Percentiles rank a stretch among this genome's conserved stretches.
These are phyloP conservation scores for Podiceps cristatus DNA, from an alignment of 2,113 vertebrate species.

Conservation along the genomic window DNA sequence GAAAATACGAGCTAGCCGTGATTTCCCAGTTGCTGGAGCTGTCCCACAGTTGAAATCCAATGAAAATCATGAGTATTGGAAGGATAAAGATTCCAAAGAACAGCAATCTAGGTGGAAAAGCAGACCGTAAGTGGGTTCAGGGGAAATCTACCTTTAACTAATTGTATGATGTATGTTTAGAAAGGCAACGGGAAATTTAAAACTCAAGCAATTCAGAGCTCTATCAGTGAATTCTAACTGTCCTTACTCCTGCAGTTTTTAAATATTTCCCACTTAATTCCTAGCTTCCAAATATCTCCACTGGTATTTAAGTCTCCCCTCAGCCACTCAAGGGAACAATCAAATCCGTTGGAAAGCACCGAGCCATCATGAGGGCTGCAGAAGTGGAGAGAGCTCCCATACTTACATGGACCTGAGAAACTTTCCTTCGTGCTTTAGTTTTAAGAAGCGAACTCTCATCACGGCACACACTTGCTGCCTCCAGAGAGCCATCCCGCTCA, in stretches of 20 bases:
- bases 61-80: constrained; percentile 66
- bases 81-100: constrained; percentile 77
- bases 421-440: constrained; percentile 82
- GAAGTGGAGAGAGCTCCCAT: fast-evolving
- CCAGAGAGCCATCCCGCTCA: constrained; percentile 82
- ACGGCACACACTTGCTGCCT: constrained; percentile 87
- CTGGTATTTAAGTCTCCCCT: background rate
- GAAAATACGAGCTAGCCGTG: constrained; percentile 82
- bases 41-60: constrained; percentile 27
- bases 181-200: background rate
- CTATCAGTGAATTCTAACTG: background rate
- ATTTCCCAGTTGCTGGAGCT: constrained; percentile 76
- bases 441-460: constrained; percentile 86
- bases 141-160: background rate
- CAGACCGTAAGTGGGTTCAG: background rate
- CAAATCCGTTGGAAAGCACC: background rate
- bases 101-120: constrained; percentile 77
- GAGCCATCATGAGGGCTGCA: background rate
- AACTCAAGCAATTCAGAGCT: background rate
- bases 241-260: background rate
- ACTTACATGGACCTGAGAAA: constrained; percentile 71
- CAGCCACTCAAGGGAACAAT: fast-evolving
- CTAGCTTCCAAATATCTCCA: background rate
- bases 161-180: background rate
- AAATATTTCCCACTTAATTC: background rate